Evolutionary conservation across 2,888 invertebrate species (phyloP).

Genomic region (Hipparchia sbordonii): DNA sequence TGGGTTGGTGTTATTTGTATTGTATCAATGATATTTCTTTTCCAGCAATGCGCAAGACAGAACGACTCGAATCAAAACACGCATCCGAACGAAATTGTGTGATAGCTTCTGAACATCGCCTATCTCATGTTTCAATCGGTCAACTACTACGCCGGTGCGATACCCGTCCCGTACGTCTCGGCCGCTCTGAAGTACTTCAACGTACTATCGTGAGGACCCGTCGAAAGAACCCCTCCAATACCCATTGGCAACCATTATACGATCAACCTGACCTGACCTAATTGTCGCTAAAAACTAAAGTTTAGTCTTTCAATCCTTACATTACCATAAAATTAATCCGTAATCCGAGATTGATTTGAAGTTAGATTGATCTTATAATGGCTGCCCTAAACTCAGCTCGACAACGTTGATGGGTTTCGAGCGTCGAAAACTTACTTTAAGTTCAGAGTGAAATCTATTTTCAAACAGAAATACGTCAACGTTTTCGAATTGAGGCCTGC

Average conservation of each 20-base stretch:
- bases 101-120: conserved; percentile 88
- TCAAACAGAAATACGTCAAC: background rate
- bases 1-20: background rate
- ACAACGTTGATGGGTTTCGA: background rate
- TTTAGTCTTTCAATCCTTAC: background rate
- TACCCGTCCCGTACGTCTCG: conserved; percentile 76
- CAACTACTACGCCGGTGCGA: conserved; percentile 80
- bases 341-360: background rate
- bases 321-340: background rate
- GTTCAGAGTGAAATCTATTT: background rate
- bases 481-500: background rate
- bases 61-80: conserved; percentile 92
- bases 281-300: background rate
- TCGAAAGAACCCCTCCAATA: background rate
- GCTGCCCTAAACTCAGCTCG: background rate
- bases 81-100: conserved; percentile 93
- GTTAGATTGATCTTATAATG: background rate
- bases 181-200: conserved; percentile 72
- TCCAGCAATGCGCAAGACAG: conserved; percentile 91
- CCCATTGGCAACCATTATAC: background rate
- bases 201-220: conserved; percentile 64
- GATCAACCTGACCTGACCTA: background rate
- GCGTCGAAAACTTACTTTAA: background rate
- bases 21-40: conserved; percentile 52
- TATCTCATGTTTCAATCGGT: conserved; percentile 86